Base-by-base conservation (phyloP, 2,888 invertebrate genomes). In the Eupithecia insigniata region DNA sequence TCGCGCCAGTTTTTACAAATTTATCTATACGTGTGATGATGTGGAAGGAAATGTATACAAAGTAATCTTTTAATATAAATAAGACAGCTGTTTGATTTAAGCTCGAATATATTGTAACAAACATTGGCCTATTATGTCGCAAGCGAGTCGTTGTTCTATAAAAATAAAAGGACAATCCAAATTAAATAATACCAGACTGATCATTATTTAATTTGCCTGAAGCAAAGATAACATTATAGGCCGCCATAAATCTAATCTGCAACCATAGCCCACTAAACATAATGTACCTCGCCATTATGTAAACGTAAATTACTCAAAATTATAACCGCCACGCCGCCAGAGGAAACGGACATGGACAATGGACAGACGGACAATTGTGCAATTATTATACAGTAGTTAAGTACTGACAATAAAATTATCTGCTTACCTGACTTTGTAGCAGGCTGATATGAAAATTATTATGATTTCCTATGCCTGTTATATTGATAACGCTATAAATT, bases 321-420 rank as follows among this genome's bases (percentile, higher is more conserved):
- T 67, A 69, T 72, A 71, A 71, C 71, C 60, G 64, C 1, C 30
- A n/a, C n/a, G n/a, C n/a, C n/a, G n/a, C 58, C 69, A 60, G 60
- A 67, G 79, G 76, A 77, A 83, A 81, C 79, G 78, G 77, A 76
- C 70, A 71, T 76, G 78, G 76, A 83, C 81, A 83, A 81, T 80
- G 73, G 76, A 78, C 78, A 75, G 70, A 76, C 72, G 70, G 67
- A 75, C 74, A 76, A 76, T 72, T 72, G 72, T 76, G 68, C 78
- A 78, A 82, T 82, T 79, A 80, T 74, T 73, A 68, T 75, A 74
- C 60, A 72, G 65, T 76, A 73, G 62, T 73, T 73, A 61, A 55
- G 26, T 55, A 74, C 66, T 58, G 61, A 71, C 55, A 68, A 62
- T 71, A 71, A 67, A 60, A 67, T 22, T 55, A 51, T 51, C 46